Base-by-base conservation (phyloP, 2,797 vertebrate species). In the Pipistrellus pygmaeus region DNA sequence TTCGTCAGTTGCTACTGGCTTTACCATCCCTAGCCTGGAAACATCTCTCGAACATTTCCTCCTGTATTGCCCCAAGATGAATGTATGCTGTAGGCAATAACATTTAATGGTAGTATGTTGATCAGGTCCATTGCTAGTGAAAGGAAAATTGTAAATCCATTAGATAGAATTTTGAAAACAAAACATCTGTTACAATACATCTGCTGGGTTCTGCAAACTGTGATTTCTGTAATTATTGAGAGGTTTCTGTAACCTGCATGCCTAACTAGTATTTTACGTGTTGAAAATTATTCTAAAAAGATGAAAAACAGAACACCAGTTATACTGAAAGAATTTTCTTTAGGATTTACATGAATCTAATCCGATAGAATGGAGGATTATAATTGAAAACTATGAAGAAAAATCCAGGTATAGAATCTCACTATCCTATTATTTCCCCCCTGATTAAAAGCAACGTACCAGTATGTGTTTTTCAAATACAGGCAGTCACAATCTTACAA, bases 221-320 rank as follows among this genome's bases (percentile, higher is more conserved):
- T 93, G 60, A 82, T 94, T 96, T 83, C 32, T 96, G 3, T 95
- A 84, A 94, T 90, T 84, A 94, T 90, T 96, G 82, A 91, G 82
- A 95, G 57, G 27, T 90, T 94, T 96, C 32, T 90, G 20, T 91
- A 93, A 94, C 77, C 73, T 73, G 76, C 88, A 86, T 87, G 78
- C 23, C 84, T 93, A 95, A 85, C 71, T 95, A 53, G 46, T 95
- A 7, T 76, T 51, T 75, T 92, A 46, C 1, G 35, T 92, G n/a
- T 86, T 86, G 48, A 76, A 95, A 91, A 88, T 92, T 85, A 87
- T 90, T 94, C 68, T 87, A 13, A 84, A 95, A 94, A 72, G 80
- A 90, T 96, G 82, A 73, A 95, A 97, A 90, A 86, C 83, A 85
- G 69, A 80, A 41, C 53, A 88, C 84, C 66, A 84, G 44, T 90